phyloP scores from a whole-genome alignment of 1,140 invertebrate species.

The Meloidogyne floridensis region DNA sequence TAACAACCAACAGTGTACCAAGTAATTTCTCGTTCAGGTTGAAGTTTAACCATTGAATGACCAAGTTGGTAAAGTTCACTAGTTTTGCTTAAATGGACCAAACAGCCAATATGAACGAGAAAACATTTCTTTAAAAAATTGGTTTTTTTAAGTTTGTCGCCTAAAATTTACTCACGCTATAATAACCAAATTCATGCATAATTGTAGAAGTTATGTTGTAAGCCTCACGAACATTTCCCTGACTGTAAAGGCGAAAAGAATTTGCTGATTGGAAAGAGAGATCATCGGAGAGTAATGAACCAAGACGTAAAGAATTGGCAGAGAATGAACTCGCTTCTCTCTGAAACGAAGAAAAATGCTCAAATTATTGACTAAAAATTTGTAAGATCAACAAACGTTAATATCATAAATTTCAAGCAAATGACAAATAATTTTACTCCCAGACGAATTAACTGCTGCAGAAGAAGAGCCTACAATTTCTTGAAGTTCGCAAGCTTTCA shows the following conservation, averaged over 20 bases:
- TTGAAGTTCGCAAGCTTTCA: slow-evolving; percentile 32
- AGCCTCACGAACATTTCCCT: slow-evolving; percentile 42
- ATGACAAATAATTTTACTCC: slow-evolving; percentile 34
- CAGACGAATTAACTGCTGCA: slow-evolving; percentile 28
- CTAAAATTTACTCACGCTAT: slow-evolving; percentile 31
- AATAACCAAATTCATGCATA: slow-evolving; percentile 49
- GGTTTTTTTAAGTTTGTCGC: too few species aligned
- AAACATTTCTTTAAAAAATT: slow-evolving; percentile 45
- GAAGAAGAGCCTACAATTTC: slow-evolving; percentile 23
- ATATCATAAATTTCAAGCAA: slow-evolving; percentile 40
- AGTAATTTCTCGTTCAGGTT: slow-evolving; percentile 51
- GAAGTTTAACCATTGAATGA: slow-evolving; percentile 45
- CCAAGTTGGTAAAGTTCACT: slow-evolving; percentile 49
- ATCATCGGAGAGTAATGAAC: slow-evolving; percentile 34
- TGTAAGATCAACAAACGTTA: slow-evolving; percentile 11
- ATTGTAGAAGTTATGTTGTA: slow-evolving; percentile 52
- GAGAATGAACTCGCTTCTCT: slow-evolving; percentile 25
- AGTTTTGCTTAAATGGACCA: slow-evolving; percentile 42
- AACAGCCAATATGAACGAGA: slow-evolving; percentile 48
- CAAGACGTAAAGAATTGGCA: background rate
- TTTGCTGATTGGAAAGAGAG: slow-evolving; percentile 46
- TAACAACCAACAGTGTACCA: slow-evolving; percentile 57
- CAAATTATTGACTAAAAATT: too few species aligned
- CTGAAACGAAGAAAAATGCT: background rate
- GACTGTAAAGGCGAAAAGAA: slow-evolving; percentile 42